phyloP scores from a whole-genome alignment of 1,140 invertebrate genomes.

The Subanguina moxae region DNA sequence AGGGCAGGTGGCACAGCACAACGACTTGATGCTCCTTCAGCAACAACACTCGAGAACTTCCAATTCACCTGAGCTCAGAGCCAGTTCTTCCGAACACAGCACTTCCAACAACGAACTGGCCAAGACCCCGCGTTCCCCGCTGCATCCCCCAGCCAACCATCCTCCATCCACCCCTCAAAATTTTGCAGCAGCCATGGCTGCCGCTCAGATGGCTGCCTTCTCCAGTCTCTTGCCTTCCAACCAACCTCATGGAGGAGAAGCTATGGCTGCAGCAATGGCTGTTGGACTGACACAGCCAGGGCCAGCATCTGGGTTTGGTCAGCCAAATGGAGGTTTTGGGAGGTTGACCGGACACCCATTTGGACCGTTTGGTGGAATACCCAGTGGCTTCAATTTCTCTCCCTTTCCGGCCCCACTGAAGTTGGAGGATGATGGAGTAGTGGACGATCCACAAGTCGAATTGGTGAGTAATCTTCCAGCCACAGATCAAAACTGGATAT shows the following conservation, averaged over 20 bases:
- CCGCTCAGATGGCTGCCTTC: slow-evolving; percentile 7
- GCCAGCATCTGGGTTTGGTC: background rate
- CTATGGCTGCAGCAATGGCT: background rate
- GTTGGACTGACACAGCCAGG: background rate
- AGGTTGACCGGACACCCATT: background rate
- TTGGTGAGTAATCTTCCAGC: too few species aligned
- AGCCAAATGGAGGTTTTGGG: background rate
- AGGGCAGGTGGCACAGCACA: too few species aligned
- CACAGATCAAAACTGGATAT: too few species aligned
- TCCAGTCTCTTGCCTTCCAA: background rate
- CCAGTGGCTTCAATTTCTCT: background rate
- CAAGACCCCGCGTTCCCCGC: too few species aligned
- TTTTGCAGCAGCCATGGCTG: background rate
- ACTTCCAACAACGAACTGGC: too few species aligned
- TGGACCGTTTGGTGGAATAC: background rate
- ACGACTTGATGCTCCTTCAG: too few species aligned
- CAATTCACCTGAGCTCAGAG: too few species aligned
- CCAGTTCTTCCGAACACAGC: too few species aligned
- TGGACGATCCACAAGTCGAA: slow-evolving; percentile 32
- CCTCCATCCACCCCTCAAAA: too few species aligned
- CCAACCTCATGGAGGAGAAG: background rate
- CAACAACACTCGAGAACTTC: too few species aligned
- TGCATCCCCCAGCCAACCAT: too few species aligned
- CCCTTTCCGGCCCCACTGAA: slow-evolving; percentile 15
- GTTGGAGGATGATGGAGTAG: slow-evolving; percentile 27